These are phyloP conservation scores for Trichosurus vulpecula DNA, from an alignment of 2,797 vertebrate species.

Conservation along the genomic window DNA sequence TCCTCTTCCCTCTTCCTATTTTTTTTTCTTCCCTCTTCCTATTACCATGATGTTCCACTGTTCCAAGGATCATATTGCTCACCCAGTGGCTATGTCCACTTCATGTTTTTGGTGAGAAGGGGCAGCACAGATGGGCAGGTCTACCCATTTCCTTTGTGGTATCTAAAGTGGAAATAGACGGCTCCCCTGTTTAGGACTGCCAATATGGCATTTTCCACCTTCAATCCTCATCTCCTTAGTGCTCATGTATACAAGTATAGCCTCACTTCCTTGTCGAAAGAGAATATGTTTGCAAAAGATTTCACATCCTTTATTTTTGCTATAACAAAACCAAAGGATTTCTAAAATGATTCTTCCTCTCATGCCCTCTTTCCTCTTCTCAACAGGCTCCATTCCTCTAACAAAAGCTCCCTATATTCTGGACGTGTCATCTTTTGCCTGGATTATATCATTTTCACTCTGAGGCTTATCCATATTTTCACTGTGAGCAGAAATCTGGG, in stretches of 20 bases:
- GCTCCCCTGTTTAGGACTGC: not conserved
- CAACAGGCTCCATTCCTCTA: slow-evolving; percentile 82
- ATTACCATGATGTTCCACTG: not conserved
- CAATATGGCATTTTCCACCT: not conserved
- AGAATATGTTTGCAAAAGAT: too few relatives aligned
- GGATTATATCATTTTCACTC: slow-evolving; percentile 89
- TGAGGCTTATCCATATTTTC: slow-evolving; percentile 88
- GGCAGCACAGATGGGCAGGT: too few relatives aligned
- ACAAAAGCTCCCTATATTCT: slow-evolving; percentile 84
- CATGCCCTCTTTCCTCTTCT: slow-evolving; percentile 43
- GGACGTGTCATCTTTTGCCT: slow-evolving; percentile 89
- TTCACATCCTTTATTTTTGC: not conserved
- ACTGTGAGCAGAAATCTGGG: slow-evolving; percentile 88
- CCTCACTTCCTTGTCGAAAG: not conserved
- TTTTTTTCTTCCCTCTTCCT: too few relatives aligned
- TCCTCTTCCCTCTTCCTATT: not conserved
- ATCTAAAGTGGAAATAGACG: too few relatives aligned
- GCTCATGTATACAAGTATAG: not conserved
- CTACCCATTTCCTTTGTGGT: too few relatives aligned
- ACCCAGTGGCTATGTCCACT: not conserved
- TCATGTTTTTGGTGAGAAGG: not conserved
- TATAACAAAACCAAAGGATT: not conserved
- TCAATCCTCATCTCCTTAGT: not conserved
- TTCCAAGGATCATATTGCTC: not conserved
- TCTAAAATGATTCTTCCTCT: not conserved